Conservation (phyloP, 2,797 vertebrate genomes). For the Malurus splendens region DNA sequence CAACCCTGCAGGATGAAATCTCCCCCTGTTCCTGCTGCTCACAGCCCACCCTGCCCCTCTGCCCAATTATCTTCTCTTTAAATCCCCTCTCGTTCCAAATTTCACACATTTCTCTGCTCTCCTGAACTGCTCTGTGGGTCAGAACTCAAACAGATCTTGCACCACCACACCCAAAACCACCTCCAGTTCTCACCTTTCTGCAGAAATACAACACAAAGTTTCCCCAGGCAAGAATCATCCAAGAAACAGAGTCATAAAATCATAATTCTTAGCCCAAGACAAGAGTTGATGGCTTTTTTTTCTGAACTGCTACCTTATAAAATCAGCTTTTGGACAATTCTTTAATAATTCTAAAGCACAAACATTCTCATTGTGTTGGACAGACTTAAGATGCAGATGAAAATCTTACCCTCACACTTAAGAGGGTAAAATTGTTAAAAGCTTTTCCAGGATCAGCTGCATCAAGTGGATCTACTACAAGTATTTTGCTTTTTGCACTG, state of each 20-base stretch:
- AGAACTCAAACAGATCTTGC: not conserved
- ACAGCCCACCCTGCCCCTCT: not conserved
- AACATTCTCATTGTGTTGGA: not conserved
- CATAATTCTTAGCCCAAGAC: not conserved
- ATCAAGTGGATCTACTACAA: not conserved
- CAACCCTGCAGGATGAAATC: rapidly evolving
- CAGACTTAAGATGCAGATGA: rapidly evolving
- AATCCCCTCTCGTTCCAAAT: not conserved
- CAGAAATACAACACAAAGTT: not conserved
- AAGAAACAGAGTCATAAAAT: not conserved
- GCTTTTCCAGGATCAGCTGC: not conserved
- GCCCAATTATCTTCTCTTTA: not conserved
- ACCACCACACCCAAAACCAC: not conserved
- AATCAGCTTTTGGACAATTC: not conserved
- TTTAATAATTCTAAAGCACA: not conserved
- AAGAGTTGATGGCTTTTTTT: not conserved
- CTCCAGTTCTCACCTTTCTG: not conserved
- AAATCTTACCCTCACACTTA: not conserved
- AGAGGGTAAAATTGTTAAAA: not conserved
- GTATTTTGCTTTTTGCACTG: not conserved
- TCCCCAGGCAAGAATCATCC: not conserved
- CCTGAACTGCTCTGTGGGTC: not conserved
- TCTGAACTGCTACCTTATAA: not conserved
- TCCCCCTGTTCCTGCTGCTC: not conserved
- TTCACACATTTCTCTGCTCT: not conserved